Evolutionary conservation across 2,113 vertebrate species (phyloP), one percentile per base, ranked within the genome.

Genomic region (Mirounga angustirostris): DNA sequence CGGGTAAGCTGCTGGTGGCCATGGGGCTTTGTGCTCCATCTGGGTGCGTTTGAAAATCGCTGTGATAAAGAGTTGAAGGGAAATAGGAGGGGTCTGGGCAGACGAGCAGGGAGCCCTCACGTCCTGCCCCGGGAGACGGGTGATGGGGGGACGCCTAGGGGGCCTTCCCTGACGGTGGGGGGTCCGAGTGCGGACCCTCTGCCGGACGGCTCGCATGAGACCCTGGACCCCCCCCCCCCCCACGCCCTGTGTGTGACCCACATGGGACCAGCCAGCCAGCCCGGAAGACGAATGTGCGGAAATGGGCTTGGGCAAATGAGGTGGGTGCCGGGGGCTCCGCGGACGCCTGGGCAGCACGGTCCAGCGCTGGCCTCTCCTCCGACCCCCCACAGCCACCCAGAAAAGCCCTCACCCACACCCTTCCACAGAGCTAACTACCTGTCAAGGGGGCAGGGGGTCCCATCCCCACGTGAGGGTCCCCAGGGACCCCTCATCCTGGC

Each of bases 31-130:
- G 11, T 5, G 22, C 43, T 16, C 24, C 40, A 0, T 12, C 73
- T 2, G 4, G 69, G 14, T 0, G 14, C 3, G 0, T 7, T 7
- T 28, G 40, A 8, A 8, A 14, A 22, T 7, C 4, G 1, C 43
- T 3, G 15, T 10, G 4, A 4, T 14, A 11, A 16, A 43, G 26
- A 9, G 26, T 26, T 16, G 14, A 78, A 46, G 73, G 73, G 22
- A 14, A 12, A 21, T 12, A 4, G 40, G 24, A 16, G 73, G 73
- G 13, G 7, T 46, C 43, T 2, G 26, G 71, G 36, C 36, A 5
- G 21, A 24, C 1, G 36, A 69, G 67, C 8, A 0, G 33, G 67
- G 33, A 4, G 18, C 33, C 18, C 33, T 9, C 33, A 18, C 9
- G 67, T 21, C 18, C 67, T 36, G 67, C 30, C 3, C 52, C 14